These are phyloP conservation scores for Stegana nigrithorax DNA, from an alignment of 2,888 invertebrate species.

Conservation along the genomic window DNA sequence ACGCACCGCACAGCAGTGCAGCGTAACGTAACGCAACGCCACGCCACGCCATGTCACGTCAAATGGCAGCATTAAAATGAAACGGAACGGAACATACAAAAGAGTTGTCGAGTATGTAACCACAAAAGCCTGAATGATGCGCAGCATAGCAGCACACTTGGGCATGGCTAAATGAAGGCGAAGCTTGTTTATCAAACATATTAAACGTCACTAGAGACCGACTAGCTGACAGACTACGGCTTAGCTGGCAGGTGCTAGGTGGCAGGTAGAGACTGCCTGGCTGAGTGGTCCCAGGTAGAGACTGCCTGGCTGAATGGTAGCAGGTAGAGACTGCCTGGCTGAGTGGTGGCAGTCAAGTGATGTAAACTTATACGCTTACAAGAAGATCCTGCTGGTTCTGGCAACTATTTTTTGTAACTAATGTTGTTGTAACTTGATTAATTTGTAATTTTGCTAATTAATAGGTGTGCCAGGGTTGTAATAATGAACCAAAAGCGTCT, in stretches of 20 bases:
- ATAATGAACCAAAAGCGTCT: constrained; percentile 15
- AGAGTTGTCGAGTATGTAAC: constrained; percentile 2
- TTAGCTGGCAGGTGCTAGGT: too few relatives aligned
- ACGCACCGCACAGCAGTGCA: not conserved
- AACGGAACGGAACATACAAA: constrained; percentile 1
- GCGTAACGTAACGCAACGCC: too few relatives aligned
- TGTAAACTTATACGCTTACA: not conserved
- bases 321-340: not conserved
- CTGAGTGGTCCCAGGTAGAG: not conserved
- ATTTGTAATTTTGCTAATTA: constrained; percentile 54
- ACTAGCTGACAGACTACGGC: too few relatives aligned
- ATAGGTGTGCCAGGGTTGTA: constrained; percentile 41
- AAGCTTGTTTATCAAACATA: constrained; percentile 9
- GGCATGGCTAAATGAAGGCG: not conserved
- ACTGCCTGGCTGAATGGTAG: not conserved
- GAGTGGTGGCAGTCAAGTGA: not conserved
- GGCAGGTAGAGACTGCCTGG: not conserved
- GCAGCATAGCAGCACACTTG: not conserved
- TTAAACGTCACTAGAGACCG: constrained; percentile 10
- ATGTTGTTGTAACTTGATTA: constrained; percentile 18
- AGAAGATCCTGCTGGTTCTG: not conserved
- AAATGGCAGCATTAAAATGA: constrained; percentile 2
- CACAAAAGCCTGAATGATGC: not conserved
- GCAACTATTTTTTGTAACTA: not conserved
- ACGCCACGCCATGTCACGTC: too few relatives aligned